Conservation (phyloP, 2,888 invertebrate genomes). For the Melieria picta region DNA sequence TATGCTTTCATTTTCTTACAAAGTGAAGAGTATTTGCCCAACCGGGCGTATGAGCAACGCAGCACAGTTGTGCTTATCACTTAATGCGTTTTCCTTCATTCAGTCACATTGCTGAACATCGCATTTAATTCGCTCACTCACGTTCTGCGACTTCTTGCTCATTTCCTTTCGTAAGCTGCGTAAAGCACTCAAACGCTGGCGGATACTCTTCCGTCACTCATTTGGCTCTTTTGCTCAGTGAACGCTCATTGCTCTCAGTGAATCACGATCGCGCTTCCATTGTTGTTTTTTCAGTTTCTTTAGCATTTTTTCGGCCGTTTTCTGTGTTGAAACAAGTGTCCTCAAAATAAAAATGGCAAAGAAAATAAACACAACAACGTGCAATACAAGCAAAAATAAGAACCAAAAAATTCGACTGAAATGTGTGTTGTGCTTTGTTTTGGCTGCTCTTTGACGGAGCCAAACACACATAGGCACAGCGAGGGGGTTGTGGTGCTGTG, state of each 20-base stretch:
- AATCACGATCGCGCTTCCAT: too few relatives aligned
- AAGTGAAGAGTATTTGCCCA: too few relatives aligned
- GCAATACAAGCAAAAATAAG: conserved; percentile 26
- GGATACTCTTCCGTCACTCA: neutral
- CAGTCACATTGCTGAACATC: too few relatives aligned
- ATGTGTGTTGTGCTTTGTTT: conserved; percentile 11
- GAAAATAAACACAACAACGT: conserved; percentile 12
- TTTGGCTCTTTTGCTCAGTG: conserved; percentile 6
- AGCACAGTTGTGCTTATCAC: too few relatives aligned
- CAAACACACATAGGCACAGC: neutral
- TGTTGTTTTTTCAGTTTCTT: neutral
- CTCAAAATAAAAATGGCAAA: conserved; percentile 35
- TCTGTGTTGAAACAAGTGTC: conserved; percentile 42
- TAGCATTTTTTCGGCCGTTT: conserved; percentile 24
- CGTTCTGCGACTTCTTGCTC: neutral
- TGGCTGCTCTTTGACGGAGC: neutral
- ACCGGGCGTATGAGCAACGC: too few relatives aligned
- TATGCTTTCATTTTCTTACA: too few relatives aligned
- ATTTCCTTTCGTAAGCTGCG: neutral
- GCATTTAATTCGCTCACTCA: neutral
- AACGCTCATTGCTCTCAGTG: too few relatives aligned
- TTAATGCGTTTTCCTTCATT: too few relatives aligned
- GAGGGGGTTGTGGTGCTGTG: too few relatives aligned
- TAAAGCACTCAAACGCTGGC: neutral
- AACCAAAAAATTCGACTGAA: neutral